phyloP scores from a whole-genome alignment of 2,797 vertebrate species.

The Stomatorhinus walkeri region DNA sequence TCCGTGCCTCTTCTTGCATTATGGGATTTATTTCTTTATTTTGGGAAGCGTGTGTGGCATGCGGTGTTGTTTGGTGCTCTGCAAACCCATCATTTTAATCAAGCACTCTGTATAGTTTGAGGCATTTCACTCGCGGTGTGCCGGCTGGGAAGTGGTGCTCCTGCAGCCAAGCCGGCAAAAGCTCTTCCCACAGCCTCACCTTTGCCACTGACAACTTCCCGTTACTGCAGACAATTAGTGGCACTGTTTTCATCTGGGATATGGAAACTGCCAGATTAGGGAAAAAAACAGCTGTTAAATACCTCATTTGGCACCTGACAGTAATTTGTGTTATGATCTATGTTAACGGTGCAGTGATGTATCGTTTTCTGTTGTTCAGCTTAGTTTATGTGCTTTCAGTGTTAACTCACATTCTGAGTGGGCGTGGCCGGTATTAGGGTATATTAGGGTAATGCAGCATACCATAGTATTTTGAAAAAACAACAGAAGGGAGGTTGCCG shows the following conservation, averaged over 20 bases:
- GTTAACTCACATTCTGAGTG: not conserved
- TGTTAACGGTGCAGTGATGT: not conserved
- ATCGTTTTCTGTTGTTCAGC: not conserved
- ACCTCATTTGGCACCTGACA: not conserved
- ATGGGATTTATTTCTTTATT: constrained; percentile 19
- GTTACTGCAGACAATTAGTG: not conserved
- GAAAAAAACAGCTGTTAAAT: not conserved
- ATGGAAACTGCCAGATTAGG: not conserved
- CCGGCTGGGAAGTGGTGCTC: not conserved
- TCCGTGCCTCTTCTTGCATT: constrained; percentile 7
- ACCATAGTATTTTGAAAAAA: not conserved
- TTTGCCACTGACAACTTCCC: not conserved
- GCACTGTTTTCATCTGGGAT: not conserved
- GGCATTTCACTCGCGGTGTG: not conserved
- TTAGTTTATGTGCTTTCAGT: not conserved
- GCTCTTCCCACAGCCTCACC: not conserved
- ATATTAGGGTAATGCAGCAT: not conserved
- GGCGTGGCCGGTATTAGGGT: not conserved
- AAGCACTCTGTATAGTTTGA: constrained; percentile 1
- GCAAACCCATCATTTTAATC: constrained; percentile 22
- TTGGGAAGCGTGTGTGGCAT: not conserved
- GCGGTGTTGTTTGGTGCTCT: not conserved
- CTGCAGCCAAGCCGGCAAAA: not conserved
- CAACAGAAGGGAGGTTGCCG: not conserved
- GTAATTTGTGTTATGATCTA: not conserved